Evolutionary conservation across 2,888 invertebrate species (phyloP), one percentile per base, ranked within the genome.

Genomic region (Drosophila yooni): DNA sequence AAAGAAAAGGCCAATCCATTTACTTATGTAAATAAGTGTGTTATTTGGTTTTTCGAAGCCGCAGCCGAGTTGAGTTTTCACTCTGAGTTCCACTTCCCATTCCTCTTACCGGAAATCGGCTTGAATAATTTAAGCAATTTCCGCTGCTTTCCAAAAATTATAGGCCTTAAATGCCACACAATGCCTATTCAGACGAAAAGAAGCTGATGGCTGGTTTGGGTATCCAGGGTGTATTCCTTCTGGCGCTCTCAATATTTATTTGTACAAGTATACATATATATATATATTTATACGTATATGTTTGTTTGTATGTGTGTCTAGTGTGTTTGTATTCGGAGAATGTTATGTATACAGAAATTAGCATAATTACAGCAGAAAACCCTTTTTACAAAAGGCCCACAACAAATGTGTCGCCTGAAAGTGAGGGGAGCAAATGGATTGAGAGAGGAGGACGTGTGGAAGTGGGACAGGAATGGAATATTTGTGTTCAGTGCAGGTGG

Each of bases 281-380:
- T 40, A 10, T 40, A n/a, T 18, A 40, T 0, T 1, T 40, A 34
- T 15, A 5, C 2, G 5, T 48, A 43, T 31, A 48, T 21, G 21
- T 21, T 21, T 40, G 51, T 75, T 64, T 72, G 50, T 54, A 64
- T 57, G 56, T 70, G 65, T 73, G 62, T 15, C 25, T 46, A 15
- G 25, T 46, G 46, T 15, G 15, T 25, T 46, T 46, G 25, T 74
- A 71, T 83, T 71, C 74, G 65, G 60, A 52, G 67, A 74, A 78
- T 82, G 56, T 76, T 74, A 54, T 72, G 76, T 74, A 70, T 70
- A 76, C 87, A 60, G 70, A 79, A 88, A 86, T 86, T 86, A 88
- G 76, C 85, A 86, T 86, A 88, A 86, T 86, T 88, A 85, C 75
- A 65, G 60, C 61, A 76, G 59, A 70, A 83, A 78, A 83, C 73